Percentiles rank a stretch among this genome's conserved stretches.
Conservation (phyloP, 2,888 invertebrate genomes). For the Phaonia tiefii region DNA sequence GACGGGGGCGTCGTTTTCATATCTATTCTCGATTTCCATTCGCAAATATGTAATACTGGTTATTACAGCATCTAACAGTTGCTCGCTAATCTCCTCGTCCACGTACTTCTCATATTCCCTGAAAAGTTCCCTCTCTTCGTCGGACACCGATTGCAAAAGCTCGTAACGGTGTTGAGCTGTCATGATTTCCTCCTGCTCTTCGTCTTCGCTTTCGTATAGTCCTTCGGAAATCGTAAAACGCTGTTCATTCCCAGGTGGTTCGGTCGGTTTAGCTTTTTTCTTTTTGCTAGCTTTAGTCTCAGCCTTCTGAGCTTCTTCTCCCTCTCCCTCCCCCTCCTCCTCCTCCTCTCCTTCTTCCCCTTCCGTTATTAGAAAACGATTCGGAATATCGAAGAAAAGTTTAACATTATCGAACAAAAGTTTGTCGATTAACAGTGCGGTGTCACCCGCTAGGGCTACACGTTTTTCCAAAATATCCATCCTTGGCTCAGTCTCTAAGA, state of each 20-base stretch:
- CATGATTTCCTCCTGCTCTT: slow-evolving; percentile 54
- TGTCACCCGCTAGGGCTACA: slow-evolving; percentile 80
- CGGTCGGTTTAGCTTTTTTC: neutral
- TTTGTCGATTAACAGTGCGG: slow-evolving; percentile 83
- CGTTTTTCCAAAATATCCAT: slow-evolving; percentile 70
- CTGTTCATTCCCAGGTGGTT: no score
- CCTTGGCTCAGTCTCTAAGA: slow-evolving; percentile 81
- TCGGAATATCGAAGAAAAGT: slow-evolving; percentile 84
- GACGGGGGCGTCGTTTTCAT: slow-evolving; percentile 82
- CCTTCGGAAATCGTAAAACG: neutral
- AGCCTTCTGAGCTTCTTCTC: slow-evolving; percentile 33
- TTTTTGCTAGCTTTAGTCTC: slow-evolving; percentile 50
- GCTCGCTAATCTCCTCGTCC: slow-evolving; percentile 84
- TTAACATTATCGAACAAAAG: slow-evolving; percentile 85
- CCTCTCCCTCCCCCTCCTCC: slow-evolving; percentile 37
- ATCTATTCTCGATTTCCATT: slow-evolving; percentile 77
- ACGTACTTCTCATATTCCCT: slow-evolving; percentile 84
- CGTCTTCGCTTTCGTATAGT: neutral
- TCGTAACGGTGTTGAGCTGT: slow-evolving; percentile 70
- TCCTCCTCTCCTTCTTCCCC: slow-evolving; percentile 67
- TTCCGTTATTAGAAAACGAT: slow-evolving; percentile 69
- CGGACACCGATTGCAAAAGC: slow-evolving; percentile 69
- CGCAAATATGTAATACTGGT: slow-evolving; percentile 75
- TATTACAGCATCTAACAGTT: slow-evolving; percentile 82
- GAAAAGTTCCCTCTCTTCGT: slow-evolving; percentile 72